Evolutionary conservation across 2,113 vertebrate species (phyloP), one percentile per base, ranked within the genome.

Genomic region (Glaucomys volans): DNA sequence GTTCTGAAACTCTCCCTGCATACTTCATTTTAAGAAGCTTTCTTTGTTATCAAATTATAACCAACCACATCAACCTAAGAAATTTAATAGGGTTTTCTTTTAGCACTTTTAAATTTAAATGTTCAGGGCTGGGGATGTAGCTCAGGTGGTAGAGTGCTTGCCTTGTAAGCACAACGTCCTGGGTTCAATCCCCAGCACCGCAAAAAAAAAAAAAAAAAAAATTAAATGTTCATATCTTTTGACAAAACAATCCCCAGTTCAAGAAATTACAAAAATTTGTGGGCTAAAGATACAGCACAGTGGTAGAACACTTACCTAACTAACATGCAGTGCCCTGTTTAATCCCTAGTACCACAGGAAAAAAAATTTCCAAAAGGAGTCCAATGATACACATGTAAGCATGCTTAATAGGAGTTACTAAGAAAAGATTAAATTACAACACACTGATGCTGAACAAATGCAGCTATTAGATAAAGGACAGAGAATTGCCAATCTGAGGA

Each of bases 81-180:
- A 86, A 66, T 9, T 20, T 66, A 37, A 47, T 59, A n/a, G 28
- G 28, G 79, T 32, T 7, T 32, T 52, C 24, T 44, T 40, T 57
- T 80, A 75, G 47, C 4, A 22, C 57, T 75, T 84, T 52, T 57
- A 80, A 85, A 93, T 95, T 90, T 44, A 88, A 94, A 91, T 69
- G 50, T 71, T 14, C 35, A 5, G n/a, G n/a, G n/a, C n/a, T n/a
- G n/a, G n/a, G n/a, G n/a, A n/a, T n/a, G n/a, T n/a, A n/a, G n/a
- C n/a, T n/a, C n/a, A n/a, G n/a, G n/a, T n/a, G n/a, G n/a, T n/a
- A n/a, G n/a, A n/a, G n/a, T n/a, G n/a, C n/a, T n/a, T n/a, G n/a
- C n/a, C n/a, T n/a, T n/a, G n/a, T n/a, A n/a, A n/a, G n/a, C n/a
- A n/a, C n/a, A n/a, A n/a, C n/a, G n/a, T n/a, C n/a, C n/a, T n/a